Percentiles rank a stretch among this genome's conserved stretches.
These are phyloP conservation scores for Henricia sp. DNA, from an alignment of 53 echinoderm and acorn worm species.

Conservation along the genomic window DNA sequence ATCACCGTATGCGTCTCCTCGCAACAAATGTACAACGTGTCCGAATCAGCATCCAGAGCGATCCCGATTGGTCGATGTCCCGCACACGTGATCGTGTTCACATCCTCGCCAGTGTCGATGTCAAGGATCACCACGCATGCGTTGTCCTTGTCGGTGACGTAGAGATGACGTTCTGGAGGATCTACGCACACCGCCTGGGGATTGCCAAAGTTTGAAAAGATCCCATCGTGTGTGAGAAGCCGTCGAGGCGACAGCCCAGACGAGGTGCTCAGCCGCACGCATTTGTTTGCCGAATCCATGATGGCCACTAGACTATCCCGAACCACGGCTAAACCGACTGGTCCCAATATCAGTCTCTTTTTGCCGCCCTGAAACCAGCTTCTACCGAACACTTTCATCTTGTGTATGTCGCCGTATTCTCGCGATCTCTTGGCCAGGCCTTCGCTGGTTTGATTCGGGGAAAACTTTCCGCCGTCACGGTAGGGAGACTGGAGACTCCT, in stretches of 20 bases:
- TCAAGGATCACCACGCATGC: slow-evolving; percentile 58
- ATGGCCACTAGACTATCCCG: slow-evolving; percentile 50
- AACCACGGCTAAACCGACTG: slow-evolving; percentile 42
- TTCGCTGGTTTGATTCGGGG: neutral
- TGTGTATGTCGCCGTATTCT: slow-evolving; percentile 44
- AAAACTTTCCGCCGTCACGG: neutral
- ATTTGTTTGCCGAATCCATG: slow-evolving; percentile 41
- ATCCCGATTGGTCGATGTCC: slow-evolving; percentile 59
- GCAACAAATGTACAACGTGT: slow-evolving; percentile 54
- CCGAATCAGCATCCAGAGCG: slow-evolving; percentile 43
- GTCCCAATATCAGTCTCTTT: slow-evolving; percentile 27
- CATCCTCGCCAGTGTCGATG: slow-evolving; percentile 54
- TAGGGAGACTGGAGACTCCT: slow-evolving; percentile 32
- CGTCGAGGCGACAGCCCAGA: slow-evolving; percentile 53
- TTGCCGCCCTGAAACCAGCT: slow-evolving; percentile 60
- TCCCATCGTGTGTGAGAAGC: slow-evolving; percentile 37
- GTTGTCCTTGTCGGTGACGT: slow-evolving; percentile 60
- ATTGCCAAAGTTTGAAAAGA: slow-evolving; percentile 42
- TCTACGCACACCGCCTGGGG: slow-evolving; percentile 57
- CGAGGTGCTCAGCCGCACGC: slow-evolving; percentile 55
- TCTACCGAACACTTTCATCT: slow-evolving; percentile 58
- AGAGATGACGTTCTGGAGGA: slow-evolving; percentile 38
- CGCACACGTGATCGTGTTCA: slow-evolving; percentile 49
- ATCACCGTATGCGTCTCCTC: slow-evolving; percentile 44
- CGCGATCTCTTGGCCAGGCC: slow-evolving; percentile 7